Base-by-base conservation (phyloP, 92 coral and sea anemone species). In the Plumapathes pennacea region DNA sequence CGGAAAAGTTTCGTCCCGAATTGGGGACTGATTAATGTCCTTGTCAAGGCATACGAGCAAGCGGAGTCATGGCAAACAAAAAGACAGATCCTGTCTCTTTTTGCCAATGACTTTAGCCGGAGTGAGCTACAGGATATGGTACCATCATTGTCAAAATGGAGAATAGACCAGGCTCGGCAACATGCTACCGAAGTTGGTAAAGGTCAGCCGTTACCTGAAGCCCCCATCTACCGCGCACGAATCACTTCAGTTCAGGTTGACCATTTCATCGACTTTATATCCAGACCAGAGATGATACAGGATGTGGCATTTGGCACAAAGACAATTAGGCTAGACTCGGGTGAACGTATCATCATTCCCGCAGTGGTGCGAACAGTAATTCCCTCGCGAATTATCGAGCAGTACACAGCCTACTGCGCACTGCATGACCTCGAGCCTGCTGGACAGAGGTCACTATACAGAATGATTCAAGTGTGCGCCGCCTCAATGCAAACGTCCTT, bases 241-340 rank as follows among this genome's bases (percentile, higher is more conserved):
- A 60, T 60, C 4, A 51, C 46, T 15, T 15, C 50, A 0, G 60
- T 19, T 23, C 36, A 59, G 22, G 60, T 71, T 10, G 78, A 71
- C 21, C 69, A 71, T 24, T 60, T 58, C 41, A 19, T 71, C 14
- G 69, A 71, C 9, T 71, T 21, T 48, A 50, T 71, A 24, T 24
- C 69, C 22, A n/a, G 70, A 1, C 78, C 78, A 59, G 57, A 41
- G 14, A 14, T 32, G 4, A 34, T 57, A 33, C 77, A 69, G 46
- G 77, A 69, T 26, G 77, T 69, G 34, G 58, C 77, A 0, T 69
- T 69, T 28, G 67, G 68, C 0, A 69, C 77, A 37, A 57, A 69
- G 13, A 44, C 29, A 6, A 21, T n/a, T n/a, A n/a, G n/a, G n/a
- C n/a, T n/a, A n/a, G n/a, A n/a, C n/a, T n/a, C n/a, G n/a, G n/a